A percentile compares a stretch with the other conserved stretches of the same genome.
Conservation (phyloP, 2,797 vertebrate genomes). For the Antrozous pallidus region DNA sequence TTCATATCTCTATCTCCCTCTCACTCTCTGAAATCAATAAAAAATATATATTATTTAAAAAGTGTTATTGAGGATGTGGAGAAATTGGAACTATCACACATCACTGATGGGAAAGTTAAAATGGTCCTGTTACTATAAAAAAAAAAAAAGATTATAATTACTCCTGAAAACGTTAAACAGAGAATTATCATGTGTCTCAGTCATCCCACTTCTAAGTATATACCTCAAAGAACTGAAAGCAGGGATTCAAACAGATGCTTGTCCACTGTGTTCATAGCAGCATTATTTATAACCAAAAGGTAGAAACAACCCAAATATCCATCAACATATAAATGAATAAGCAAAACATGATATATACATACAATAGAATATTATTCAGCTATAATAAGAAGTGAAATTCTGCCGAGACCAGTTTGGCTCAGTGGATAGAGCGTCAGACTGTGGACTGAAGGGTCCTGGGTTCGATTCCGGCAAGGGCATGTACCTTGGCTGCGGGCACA, state of each 20-base stretch:
- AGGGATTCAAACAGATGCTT: neutral
- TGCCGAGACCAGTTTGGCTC: too few relatives aligned
- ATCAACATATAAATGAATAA: neutral
- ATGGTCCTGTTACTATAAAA: neutral
- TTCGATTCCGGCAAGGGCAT: too few relatives aligned
- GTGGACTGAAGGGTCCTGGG: too few relatives aligned
- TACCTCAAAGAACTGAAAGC: neutral
- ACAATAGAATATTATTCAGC: neutral
- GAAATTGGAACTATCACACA: neutral
- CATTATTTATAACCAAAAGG: neutral
- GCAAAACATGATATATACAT: neutral
- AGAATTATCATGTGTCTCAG: neutral
- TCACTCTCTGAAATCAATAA: too few relatives aligned
- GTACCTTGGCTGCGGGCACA: too few relatives aligned
- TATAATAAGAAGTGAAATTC: neutral
- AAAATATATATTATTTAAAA: too few relatives aligned
- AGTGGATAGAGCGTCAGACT: too few relatives aligned
- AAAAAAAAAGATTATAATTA: neutral
- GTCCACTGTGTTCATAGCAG: neutral
- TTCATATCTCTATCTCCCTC: too few relatives aligned
- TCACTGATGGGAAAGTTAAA: neutral
- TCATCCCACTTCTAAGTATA: neutral
- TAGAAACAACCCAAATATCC: neutral
- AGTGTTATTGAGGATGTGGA: neutral
- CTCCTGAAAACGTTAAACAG: neutral